These are phyloP conservation scores for Balanococcus diminutus DNA, from an alignment of 2,888 invertebrate species.

Conservation along the genomic window DNA sequence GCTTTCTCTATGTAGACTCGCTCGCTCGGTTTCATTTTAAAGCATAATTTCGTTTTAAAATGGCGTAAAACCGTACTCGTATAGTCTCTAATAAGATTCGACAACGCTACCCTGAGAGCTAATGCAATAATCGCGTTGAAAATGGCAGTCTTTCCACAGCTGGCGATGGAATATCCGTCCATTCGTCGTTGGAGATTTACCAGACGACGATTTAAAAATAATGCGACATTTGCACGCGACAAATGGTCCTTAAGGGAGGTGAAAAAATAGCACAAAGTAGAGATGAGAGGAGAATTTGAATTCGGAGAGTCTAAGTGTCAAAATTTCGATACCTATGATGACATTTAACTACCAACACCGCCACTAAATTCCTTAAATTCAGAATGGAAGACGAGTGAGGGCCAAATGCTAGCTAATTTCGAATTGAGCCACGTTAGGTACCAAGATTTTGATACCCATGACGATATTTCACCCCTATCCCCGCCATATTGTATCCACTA, in stretches of 20 bases:
- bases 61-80: background rate
- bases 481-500: background rate
- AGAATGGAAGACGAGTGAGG: no score
- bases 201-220: background rate
- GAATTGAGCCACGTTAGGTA: background rate
- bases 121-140: background rate
- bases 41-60: conserved; percentile 10
- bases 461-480: background rate
- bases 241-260: background rate
- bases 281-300: no score
- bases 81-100: background rate
- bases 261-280: no score
- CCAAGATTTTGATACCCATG: background rate
- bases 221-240: background rate
- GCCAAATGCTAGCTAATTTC: background rate
- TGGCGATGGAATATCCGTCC: background rate
- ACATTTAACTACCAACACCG: no score
- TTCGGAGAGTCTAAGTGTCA: no score
- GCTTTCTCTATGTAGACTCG: background rate
- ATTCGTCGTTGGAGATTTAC: background rate
- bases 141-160: background rate
- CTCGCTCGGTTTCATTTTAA: conserved; percentile 2
- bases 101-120: background rate
- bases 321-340: no score
- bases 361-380: no score